Base-by-base conservation (phyloP, 2,888 invertebrate genomes). In the Apantesis nais region DNA sequence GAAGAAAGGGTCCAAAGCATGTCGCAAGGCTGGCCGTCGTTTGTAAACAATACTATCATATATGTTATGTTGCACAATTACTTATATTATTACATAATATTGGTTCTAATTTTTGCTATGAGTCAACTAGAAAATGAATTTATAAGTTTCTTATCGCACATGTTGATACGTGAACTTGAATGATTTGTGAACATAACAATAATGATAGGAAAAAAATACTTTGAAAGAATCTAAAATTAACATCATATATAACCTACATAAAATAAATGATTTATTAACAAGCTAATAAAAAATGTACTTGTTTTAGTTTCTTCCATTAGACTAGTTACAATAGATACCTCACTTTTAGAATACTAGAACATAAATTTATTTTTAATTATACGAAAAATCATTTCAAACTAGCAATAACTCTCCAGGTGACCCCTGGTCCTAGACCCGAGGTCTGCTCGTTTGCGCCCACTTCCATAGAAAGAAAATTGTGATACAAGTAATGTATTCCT, bases 1-100 rank as follows among this genome's bases (percentile, higher is more conserved):
- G 79, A 79, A 75, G 81, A 82, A 82, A 82, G 79, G 82, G 82
- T 81, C 72, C 70, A 70, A 67, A 72, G 60, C 70, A 63, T 82
- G 79, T 82, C 73, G 82, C 74, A 82, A 82, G 74, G 61, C 68
- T 72, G 61, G 37, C 67, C 71, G 74, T 74, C 75, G 62, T 70
- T 71, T 34, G 74, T 71, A 71, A 66, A 78, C 78, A 76, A 76
- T 78, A 74, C 76, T 75, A 64, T 76, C 74, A 66, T 78, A 75
- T 66, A 61, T n/a, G n/a, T 31, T 44, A 41, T 76, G 70, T 78
- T 76, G 73, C 73, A 58, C 79, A 81, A 80, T 73, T 64, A 58
- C 61, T 62, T 78, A 64, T 73, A 76, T 73, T 74, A 73, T 80
- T 80, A 75, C 64, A 73, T 70, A 77, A 80, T 65, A 2, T 34